Percentiles rank a stretch among this genome's conserved stretches.
These are phyloP conservation scores for Mystacornis crossleyi DNA, from an alignment of 2,113 vertebrate genomes.

Conservation along the genomic window DNA sequence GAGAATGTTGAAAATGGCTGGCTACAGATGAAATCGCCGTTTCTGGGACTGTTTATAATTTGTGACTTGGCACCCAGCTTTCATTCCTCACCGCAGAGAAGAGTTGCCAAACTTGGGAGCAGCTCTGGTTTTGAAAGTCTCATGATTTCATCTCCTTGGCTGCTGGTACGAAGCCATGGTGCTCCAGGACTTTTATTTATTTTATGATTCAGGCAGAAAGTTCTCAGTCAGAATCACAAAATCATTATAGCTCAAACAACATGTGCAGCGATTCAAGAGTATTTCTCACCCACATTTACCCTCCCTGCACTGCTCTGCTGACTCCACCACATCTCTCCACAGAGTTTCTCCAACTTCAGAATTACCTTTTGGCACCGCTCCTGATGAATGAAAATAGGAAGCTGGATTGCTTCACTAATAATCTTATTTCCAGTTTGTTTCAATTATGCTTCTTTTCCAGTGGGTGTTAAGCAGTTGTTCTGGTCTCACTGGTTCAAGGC, in stretches of 20 bases:
- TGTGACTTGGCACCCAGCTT: not conserved
- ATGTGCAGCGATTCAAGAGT: not conserved
- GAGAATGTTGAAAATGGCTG: not conserved
- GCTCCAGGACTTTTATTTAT: conserved; percentile 32
- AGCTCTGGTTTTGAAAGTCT: conserved; percentile 19
- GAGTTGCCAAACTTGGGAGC: conserved; percentile 42
- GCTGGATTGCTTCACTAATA: conserved; percentile 26
- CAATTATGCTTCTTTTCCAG: conserved; percentile 46
- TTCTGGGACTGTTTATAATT: not conserved
- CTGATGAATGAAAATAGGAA: conserved; percentile 20
- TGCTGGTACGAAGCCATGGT: not conserved
- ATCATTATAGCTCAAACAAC: not conserved
- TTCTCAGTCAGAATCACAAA: conserved; percentile 17
- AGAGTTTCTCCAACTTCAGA: not conserved
- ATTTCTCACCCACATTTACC: not conserved
- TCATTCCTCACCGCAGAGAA: not conserved
- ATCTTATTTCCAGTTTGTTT: conserved; percentile 40
- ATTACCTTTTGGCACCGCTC: conserved; percentile 32
- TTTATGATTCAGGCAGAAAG: conserved; percentile 34
- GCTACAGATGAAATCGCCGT: fast-evolving
- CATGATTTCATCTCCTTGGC: conserved; percentile 51
- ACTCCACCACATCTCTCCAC: not conserved
- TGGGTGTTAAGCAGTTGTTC: not conserved
- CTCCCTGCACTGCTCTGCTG: not conserved
- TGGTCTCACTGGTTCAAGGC: not conserved